Base-by-base conservation (phyloP, 2,888 invertebrate genomes). In the Morinoia aosen region DNA sequence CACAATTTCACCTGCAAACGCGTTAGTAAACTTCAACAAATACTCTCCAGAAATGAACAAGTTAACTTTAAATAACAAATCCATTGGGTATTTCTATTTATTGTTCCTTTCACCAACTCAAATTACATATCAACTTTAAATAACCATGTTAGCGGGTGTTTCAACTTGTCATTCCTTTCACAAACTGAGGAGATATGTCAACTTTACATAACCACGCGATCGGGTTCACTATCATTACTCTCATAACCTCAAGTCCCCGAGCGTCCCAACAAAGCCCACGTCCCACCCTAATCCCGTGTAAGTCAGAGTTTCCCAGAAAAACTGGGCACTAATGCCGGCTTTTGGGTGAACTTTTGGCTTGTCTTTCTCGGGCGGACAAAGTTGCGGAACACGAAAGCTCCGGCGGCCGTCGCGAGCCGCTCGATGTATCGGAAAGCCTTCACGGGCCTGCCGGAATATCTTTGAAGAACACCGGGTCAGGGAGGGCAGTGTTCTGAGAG, bases 391-490 rank as follows among this genome's bases (percentile, higher is more conserved):
- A 19, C 64, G 64, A 25, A 64, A 25, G 64, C 64, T 64, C 64
- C 64, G 25, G 64, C 64, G 64, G 25, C 64, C 14, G 64, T 64
- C 64, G 64, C 25, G 64, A 5, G 25, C 25, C 64, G 64, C 64
- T 64, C 64, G 64, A 64, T 64, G 64, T 64, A 64, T 64, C 64
- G 64, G 64, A 64, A 64, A 64, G 64, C 64, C 64, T 64, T 64
- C 64, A 64, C 64, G 25, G 64, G 25, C 64, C 25, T 64, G 64
- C 64, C 25, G 64, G 64, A 64, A 64, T 64, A 64, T 64, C 64
- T 64, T 25, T 64, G 25, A 64, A 64, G 64, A 64, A 64, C 64
- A 19, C 25, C 16, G 14, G 64, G 19, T 64, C 19, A 12, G 25
- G 25, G 64, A 19, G 19, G 25, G 14, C 64, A 64, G 64, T 64